phyloP scores from a whole-genome alignment of 64 coral and sea anemone species.

The Dendrophyllia cribrosa region DNA sequence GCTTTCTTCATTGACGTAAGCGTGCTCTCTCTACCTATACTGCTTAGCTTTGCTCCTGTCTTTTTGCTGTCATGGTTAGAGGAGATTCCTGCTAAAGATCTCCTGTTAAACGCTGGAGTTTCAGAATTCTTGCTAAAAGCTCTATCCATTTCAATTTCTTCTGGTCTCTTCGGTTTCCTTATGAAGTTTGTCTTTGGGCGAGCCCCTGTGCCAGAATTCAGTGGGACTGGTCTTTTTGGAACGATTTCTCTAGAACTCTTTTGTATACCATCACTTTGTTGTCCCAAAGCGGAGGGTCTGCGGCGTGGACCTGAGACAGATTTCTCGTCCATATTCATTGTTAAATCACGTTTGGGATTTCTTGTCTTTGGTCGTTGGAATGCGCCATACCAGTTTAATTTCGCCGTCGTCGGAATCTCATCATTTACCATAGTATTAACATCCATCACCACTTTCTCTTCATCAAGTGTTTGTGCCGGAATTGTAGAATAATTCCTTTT shows the following conservation, averaged over 20 bases:
- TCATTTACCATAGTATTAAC: background rate
- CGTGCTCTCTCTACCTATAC: background rate
- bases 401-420: background rate
- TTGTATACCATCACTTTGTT: background rate
- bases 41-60: background rate
- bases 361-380: background rate
- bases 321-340: no score
- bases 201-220: background rate
- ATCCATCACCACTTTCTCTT: background rate
- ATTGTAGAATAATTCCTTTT: no score
- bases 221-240: background rate
- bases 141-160: background rate
- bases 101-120: background rate
- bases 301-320: background rate
- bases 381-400: background rate
- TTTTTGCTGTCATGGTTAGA: background rate
- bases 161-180: background rate
- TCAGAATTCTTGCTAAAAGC: background rate
- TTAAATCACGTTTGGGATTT: background rate
- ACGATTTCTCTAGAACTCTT: background rate
- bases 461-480: background rate
- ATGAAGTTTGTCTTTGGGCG: background rate
- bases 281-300: background rate
- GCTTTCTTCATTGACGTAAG: background rate
- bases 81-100: background rate